phyloP scores from a whole-genome alignment of 2,888 invertebrate genomes.

The Caenorhabditis angaria region DNA sequence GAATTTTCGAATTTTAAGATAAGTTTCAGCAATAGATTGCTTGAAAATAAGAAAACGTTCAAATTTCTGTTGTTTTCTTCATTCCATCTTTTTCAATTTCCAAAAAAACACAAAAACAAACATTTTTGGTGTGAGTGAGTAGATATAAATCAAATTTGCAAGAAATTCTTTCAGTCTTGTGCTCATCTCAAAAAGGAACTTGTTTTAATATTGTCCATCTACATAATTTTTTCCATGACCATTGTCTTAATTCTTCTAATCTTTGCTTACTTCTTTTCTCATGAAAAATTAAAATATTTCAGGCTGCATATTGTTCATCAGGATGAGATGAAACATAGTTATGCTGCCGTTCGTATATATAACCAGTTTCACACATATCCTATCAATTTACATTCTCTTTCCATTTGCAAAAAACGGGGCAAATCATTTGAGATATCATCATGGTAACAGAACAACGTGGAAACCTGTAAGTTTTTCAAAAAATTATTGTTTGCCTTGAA shows the following conservation, averaged over 20 bases:
- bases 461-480: not conserved
- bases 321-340: not conserved
- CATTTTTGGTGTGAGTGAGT: not conserved
- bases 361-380: not conserved
- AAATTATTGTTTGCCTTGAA: no score
- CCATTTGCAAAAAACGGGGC: not conserved
- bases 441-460: not conserved
- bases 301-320: no score
- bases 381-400: not conserved
- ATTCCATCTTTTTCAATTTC: not conserved
- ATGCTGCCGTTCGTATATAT: not conserved
- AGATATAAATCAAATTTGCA: constrained; percentile 2
- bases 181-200: not conserved
- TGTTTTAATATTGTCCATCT: not conserved
- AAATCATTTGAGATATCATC: not conserved
- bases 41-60: no score
- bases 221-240: no score
- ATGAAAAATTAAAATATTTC: no score
- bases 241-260: no score
- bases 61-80: no score
- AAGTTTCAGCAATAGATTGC: no score
- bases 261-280: no score
- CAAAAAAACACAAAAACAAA: not conserved
- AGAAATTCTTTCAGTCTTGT: not conserved
- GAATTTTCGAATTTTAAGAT: no score